phyloP scores from a whole-genome alignment of 2,113 vertebrate species.

The Oophaga pumilio region DNA sequence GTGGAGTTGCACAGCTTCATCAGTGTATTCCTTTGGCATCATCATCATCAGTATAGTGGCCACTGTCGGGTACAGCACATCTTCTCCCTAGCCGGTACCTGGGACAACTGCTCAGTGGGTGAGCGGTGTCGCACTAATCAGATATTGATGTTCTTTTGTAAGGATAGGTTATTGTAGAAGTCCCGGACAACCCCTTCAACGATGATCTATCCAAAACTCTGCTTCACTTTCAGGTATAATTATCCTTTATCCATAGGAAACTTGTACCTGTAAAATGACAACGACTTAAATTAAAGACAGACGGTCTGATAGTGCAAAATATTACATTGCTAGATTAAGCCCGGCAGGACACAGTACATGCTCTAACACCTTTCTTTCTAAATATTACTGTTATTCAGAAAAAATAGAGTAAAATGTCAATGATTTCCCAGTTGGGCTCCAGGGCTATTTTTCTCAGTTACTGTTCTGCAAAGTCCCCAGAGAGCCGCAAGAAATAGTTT shows the following conservation, averaged over 20 bases:
- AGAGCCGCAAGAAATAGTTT: background rate
- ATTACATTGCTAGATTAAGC: conserved; percentile 18
- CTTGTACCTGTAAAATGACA: background rate
- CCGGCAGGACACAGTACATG: conserved; percentile 21
- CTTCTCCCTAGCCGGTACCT: too few relatives aligned
- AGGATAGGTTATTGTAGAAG: too few relatives aligned
- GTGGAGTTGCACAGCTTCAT: too few relatives aligned
- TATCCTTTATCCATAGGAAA: background rate
- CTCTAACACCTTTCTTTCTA: conserved; percentile 32
- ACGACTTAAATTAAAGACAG: conserved; percentile 1
- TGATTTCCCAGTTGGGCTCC: conserved; percentile 12
- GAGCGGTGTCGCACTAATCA: too few relatives aligned
- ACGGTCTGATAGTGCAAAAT: conserved; percentile 4
- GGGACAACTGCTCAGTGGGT: too few relatives aligned
- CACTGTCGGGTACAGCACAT: too few relatives aligned
- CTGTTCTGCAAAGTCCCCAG: conserved; percentile 26
- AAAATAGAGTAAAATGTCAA: conserved; percentile 26
- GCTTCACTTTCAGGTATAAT: background rate
- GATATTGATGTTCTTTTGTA: too few relatives aligned
- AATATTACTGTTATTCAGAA: conserved; percentile 42
- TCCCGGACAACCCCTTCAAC: background rate
- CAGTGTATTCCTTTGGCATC: too few relatives aligned
- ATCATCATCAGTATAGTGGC: too few relatives aligned
- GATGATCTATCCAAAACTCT: background rate
- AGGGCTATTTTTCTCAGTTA: conserved; percentile 9